Evolutionary conservation across 2,888 invertebrate genomes (phyloP).

Genomic region (Polietes domitor): DNA sequence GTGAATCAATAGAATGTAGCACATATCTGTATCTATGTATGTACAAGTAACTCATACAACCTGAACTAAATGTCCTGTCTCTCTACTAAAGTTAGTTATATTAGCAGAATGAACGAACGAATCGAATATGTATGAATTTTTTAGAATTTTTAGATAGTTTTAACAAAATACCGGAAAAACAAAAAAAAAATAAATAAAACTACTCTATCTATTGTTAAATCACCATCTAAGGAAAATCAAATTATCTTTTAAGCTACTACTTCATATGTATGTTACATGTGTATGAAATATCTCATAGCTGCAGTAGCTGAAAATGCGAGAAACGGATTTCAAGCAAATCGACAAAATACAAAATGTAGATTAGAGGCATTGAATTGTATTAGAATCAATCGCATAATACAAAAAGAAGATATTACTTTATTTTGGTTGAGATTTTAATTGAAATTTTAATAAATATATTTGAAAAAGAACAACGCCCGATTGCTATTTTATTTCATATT

Average conservation of each 20-base stretch:
- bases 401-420: constrained; percentile 19
- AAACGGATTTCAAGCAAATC: background rate
- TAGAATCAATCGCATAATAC: background rate
- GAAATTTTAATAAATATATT: constrained; percentile 9
- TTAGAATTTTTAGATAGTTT: constrained; percentile 20
- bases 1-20: background rate
- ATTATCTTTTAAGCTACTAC: background rate
- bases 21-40: background rate
- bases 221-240: background rate
- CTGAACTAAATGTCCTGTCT: constrained; percentile 6
- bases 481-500: too few relatives aligned
- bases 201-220: background rate
- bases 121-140: background rate
- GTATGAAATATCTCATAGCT: background rate
- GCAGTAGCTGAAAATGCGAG: too few relatives aligned
- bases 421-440: constrained; percentile 29
- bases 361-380: background rate
- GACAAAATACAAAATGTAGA: background rate
- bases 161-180: background rate
- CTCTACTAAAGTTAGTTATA: background rate
- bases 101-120: background rate
- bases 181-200: background rate
- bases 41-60: constrained; percentile 1
- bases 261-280: background rate
- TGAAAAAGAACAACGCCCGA: background rate